Base-by-base conservation (phyloP, 2,797 vertebrate genomes). In the Sparidentex hasta region DNA sequence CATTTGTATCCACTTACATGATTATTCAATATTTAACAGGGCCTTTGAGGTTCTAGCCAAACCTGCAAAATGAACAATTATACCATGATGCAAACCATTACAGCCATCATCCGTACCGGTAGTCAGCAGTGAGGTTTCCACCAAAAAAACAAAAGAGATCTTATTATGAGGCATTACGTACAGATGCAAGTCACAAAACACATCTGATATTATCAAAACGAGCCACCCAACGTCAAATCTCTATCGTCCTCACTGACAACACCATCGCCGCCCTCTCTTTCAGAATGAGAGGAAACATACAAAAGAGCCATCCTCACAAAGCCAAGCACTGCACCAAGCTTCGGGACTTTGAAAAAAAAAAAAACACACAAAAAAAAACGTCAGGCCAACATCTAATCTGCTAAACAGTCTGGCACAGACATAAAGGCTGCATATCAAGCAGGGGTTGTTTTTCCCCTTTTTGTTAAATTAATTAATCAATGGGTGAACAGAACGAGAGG, bases 371-470 rank as follows among this genome's bases (percentile, higher is more conserved):
- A 75, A 33, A 33, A 33, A 33, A 33, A 67, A 58, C 73, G 69
- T 55, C 38, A 38, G 48, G 70, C 69, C 71, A 73, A 56, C 78
- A 68, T 86, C 68, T 83, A 76, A 87, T 85, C 80, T 86, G 57
- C 76, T 76, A 17, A 82, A 70, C 65, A 33, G 76, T 54, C 76
- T 75, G 74, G 84, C 76, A 71, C 66, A 17, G 12, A 78, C 54
- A 80, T 66, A 67, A 85, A 80, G 59, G 76, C 72, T 74, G 77
- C 41, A 73, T 65, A 59, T 71, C 67, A 69, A 75, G 55, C 54
- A 61, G 63, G 25, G 56, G 46, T 17, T 11, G 12, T 58, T 57
- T 16, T 51, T 27, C 4, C 16, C 25, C 11, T 43, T 67, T 67
- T 38, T n/a, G 41, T 57, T 33, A 27, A 54, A 71, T 72, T 3